Evolutionary conservation across 92 coral and sea anemone genomes (phyloP).

Genomic region (Epizoanthus ramosus): DNA sequence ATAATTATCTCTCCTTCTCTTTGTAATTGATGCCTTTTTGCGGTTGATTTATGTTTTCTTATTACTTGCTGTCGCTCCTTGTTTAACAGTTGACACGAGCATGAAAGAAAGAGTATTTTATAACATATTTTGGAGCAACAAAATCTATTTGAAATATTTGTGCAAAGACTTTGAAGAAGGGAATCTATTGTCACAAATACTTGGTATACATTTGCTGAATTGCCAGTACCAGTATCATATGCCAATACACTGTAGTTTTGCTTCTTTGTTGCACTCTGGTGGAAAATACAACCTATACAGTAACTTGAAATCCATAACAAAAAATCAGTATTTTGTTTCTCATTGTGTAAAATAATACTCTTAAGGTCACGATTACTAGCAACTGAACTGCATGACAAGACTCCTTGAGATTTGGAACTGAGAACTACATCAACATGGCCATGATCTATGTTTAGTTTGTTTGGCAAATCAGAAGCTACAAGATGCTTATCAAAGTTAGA

Average conservation of each 20-base stretch:
- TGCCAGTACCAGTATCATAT: slow-evolving; percentile 5
- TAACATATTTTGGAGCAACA: too few relatives aligned
- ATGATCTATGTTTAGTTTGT: too few relatives aligned
- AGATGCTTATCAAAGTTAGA: too few relatives aligned
- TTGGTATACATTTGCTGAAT: slow-evolving; percentile 40
- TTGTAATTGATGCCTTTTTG: background rate
- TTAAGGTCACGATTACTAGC: too few relatives aligned
- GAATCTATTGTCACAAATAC: slow-evolving; percentile 6
- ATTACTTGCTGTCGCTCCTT: background rate
- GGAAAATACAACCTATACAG: slow-evolving; percentile 46
- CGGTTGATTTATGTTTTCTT: background rate
- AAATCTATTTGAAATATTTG: background rate
- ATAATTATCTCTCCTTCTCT: background rate
- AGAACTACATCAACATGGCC: too few relatives aligned
- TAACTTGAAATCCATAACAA: slow-evolving; percentile 43
- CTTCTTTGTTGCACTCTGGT: slow-evolving; percentile 20
- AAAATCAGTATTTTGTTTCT: slow-evolving; percentile 41
- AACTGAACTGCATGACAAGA: too few relatives aligned
- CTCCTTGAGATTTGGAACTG: too few relatives aligned
- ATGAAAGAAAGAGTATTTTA: background rate
- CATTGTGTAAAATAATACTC: background rate
- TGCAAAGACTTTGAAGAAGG: slow-evolving; percentile 18
- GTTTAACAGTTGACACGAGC: background rate
- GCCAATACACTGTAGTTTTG: slow-evolving; percentile 34
- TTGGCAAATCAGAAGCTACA: too few relatives aligned